These are phyloP conservation scores for Garrulus glandarius DNA, from an alignment of 2,797 vertebrate species.

Conservation along the genomic window DNA sequence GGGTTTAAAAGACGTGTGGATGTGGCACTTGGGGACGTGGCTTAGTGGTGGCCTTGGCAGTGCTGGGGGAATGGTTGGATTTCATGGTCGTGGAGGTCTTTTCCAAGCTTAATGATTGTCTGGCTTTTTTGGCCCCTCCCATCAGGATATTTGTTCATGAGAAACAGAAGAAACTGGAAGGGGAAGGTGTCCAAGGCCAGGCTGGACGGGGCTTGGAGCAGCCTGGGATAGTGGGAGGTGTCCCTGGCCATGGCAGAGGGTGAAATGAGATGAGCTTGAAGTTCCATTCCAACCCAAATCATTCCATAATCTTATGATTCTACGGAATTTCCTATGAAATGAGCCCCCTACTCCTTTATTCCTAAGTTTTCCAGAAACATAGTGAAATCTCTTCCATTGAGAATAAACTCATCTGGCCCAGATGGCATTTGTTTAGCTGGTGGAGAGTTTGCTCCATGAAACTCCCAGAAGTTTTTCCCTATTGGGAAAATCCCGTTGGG, in stretches of 20 bases:
- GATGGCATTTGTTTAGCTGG: background rate
- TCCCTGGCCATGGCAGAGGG: background rate
- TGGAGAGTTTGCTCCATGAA: background rate
- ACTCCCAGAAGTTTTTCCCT: background rate
- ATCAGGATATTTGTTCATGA: background rate
- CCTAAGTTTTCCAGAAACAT: background rate
- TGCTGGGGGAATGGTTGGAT: background rate
- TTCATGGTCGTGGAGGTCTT: rapidly evolving
- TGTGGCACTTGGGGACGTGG: background rate
- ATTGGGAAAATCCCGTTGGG: background rate
- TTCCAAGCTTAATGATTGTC: background rate
- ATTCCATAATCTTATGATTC: background rate
- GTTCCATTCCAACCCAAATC: background rate
- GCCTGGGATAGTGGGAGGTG: background rate
- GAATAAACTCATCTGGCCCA: background rate
- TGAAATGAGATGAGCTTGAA: background rate
- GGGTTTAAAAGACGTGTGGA: background rate
- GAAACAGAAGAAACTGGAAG: background rate
- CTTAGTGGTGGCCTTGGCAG: background rate
- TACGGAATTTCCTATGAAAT: background rate
- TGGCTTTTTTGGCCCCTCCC: background rate
- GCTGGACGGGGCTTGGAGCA: rapidly evolving
- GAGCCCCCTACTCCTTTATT: background rate
- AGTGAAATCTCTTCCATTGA: background rate
- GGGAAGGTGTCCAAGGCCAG: background rate